Evolutionary conservation across 1,140 invertebrate species (phyloP), one percentile per base, ranked within the genome.

Genomic region (Wiebesia pumilae): DNA sequence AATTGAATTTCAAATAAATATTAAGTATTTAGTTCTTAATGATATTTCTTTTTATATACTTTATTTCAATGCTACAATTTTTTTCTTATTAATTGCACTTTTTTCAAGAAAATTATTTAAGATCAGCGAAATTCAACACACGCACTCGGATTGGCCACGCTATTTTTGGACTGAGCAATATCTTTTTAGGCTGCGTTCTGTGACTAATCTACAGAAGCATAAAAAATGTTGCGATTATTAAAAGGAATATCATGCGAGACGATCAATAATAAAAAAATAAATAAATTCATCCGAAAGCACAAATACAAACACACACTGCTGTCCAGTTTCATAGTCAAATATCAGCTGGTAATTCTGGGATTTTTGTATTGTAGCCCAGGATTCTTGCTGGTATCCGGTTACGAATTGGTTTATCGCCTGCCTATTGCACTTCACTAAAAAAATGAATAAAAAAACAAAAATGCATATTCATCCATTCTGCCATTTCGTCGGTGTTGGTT

Each of bases 301-400:
- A 75, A 87, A 82, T 85, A 87, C 86, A 90, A 91, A 89, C 88
- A 90, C 90, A 90, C 91, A 90, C 81, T 43, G 82, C 77, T 90
- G 91, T 93, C 91, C 89, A 93, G 94, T 94, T 93, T 90, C 91
- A 95, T 95, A 95, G 95, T 96, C 95, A 97, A 98, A 98, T 98
- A 98, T 98, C 97, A 98, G 97, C 97, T 98, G 97, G 97, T 98
- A 98, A 98, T 98, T 97, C 97, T 98, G 97, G 97, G 97, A 95
- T 92, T 92, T 88, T 94, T 91, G 93, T 91, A 92, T 91, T 91
- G 30, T 54, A 91, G 88, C 95, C 95, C 97, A 97, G 97, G 95
- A 95, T 97, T 96, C 96, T 96, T 95, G 95, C 95, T 97, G 97
- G 96, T 97, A 97, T 97, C 93, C 94, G 94, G 92, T 93, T 93